Evolutionary conservation across 2,888 invertebrate genomes (phyloP), one percentile per base, ranked within the genome.

Genomic region (Drosophila austrosaltans): DNA sequence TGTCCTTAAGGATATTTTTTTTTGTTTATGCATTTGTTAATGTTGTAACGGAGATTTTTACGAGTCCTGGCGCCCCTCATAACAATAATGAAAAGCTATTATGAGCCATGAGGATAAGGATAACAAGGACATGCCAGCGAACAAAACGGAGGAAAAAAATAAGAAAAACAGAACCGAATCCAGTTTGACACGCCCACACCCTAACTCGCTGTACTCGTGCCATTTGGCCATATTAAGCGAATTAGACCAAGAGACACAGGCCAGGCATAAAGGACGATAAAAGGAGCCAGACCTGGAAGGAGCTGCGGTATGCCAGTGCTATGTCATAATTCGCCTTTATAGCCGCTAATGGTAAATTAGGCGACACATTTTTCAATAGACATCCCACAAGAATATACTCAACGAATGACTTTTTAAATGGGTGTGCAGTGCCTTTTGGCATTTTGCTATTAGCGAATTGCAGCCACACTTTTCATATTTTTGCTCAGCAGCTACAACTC

Each of bases 61-160:
- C 81, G 89, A 86, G 85, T 85, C 57, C 57, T 77, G 71, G 78
- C 83, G 69, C 82, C 84, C 84, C 86, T 91, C 89, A 89, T 90
- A 90, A 90, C 90, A 90, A 88, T 90, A 91, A 91, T 89, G 91
- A 91, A 90, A 90, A 90, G 91, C 91, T 88, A 85, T 90, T 89
- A 91, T 87, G 87, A 89, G 82, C 78, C 81, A 75, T 75, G 72
- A 82, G 87, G 81, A 89, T 87, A 84, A 81, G 83, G 69, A 32
- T 68, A 69, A 89, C 85, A 84, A 82, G 83, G 69, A 30, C 75
- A 69, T 80, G 71, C 61, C 85, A 66, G 72, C 74, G 72, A 73
- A 82, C 86, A 48, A 48, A 48, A 48, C 22, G 48, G 10, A 3
- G 22, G 12, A 25, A 48, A 48, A 48, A 25, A 48, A 44, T 7